Base-by-base conservation (phyloP, 1,140 invertebrate genomes). In the Batillaria attramentaria region DNA sequence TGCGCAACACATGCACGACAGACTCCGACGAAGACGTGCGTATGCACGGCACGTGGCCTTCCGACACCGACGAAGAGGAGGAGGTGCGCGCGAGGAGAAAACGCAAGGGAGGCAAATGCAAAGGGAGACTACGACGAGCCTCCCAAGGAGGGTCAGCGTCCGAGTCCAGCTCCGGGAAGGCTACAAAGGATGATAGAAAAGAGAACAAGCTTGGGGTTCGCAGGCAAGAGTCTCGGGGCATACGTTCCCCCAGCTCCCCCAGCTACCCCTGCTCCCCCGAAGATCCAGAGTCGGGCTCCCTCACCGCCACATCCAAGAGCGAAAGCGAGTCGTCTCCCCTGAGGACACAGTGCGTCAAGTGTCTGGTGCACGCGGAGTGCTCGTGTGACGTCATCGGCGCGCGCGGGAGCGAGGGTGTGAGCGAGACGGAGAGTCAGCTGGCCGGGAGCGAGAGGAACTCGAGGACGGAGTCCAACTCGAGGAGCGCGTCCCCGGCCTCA, bases 41-140 rank as follows among this genome's bases (percentile, higher is more conserved):
- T n/a, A 75, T 75, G 73, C 73, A 75, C 73, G 73, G 73, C 20
- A 75, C 73, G 16, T 75, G 73, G 73, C 73, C 73, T 28, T 75
- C 73, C 1, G 73, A 75, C 73, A 75, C 73, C 33, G 73, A 75
- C 37, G 73, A 75, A 39, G 73, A 75, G 54, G 73, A 75, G 24
- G 73, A 75, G 35, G 73, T 75, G 54, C 60, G 39, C n/a, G 73
- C 54, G 18, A 13, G 73, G 20, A 18, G 73, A 20, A 20, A 39
- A 28, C 37, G 18, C 10, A 75, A 75, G 57, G 73, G 73, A 31
- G 73, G 73, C 18, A 75, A 75, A 35, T 41, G 50, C 73, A 75
- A 75, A 62, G 57, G 57, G 8, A 62, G 42, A 13, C 42, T 35
- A 18, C 35, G 20, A 20, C 46, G 13, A 33, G 31, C 8, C 28